Base-by-base conservation (phyloP, 2,113 vertebrate genomes). In the Callionymus lyra region DNA sequence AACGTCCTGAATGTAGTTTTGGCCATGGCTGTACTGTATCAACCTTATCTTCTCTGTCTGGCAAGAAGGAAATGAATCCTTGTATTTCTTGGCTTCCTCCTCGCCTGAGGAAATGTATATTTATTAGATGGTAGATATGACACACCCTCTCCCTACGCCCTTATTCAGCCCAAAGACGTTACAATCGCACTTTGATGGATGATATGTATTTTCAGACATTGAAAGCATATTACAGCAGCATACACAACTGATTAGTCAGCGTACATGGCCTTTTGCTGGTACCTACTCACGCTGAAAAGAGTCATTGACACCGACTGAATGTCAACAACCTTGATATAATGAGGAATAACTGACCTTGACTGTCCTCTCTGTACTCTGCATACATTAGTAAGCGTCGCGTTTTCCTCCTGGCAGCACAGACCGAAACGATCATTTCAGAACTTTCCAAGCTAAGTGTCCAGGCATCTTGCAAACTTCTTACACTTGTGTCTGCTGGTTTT, bases 91-190 rank as follows among this genome's bases (percentile, higher is more conserved):
- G 18, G 56, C 59, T 48, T 70, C 66, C 47, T 59, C 58, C 33
- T 69, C 52, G 68, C 73, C 71, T 31, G 59, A 66, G 65, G 60
- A 79, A 75, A 79, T 80, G 65, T 70, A 77, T 77, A 77, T 80
- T 75, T 77, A 79, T 79, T 72, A 77, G 69, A 72, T 76, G 56
- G 64, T 62, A 74, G 77, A 77, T 74, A 79, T 66, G 56, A 68
- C 66, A 74, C 68, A 71, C 68, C 67, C 68, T 55, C 68, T 75
- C 52, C 61, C 63, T 45, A 39, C 67, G 69, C 71, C 71, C 73
- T 74, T 74, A 75, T 55, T 52, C 59, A 60, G 64, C 62, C 65
- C 77, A 36, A 86, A 81, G 67, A 75, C 65, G 65, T 78, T 76
- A 58, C 65, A 80, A 60, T 74, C 53, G 10, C 8, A 48, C 54